Base-by-base conservation (phyloP, 1,140 invertebrate genomes). In the Drosophila rufa region DNA sequence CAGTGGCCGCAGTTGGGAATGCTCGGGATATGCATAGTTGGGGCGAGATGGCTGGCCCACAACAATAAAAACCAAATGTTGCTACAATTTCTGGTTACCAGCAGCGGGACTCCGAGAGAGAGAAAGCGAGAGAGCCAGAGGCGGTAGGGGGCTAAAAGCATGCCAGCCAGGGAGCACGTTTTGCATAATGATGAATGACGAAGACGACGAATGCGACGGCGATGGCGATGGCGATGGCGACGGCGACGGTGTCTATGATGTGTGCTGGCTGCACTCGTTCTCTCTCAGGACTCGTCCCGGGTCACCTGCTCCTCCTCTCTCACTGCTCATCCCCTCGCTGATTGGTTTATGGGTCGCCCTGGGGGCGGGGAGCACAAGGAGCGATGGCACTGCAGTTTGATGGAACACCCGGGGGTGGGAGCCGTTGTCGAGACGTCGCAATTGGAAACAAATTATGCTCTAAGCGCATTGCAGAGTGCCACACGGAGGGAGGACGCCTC, bases 51-150 rank as follows among this genome's bases (percentile, higher is more conserved):
- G 50, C 51, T 77, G 64, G 42, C 48, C 75, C 64, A 70, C 81
- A 90, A 89, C 85, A 89, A 89, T 89, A 91, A 89, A 89, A 90
- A 75, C 81, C 81, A 79, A 89, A 89, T 89, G 86, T 90, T 90
- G 81, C 79, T 81, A 76, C 82, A 79, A 82, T 86, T 86, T 53
- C 56, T 50, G 57, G 45, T 66, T 61, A 17, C 69, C 42, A 55
- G 33, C 17, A 53, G 30, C 2, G 7, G 27, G 48, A 14, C 36
- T 12, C 12, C 36, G 12, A 38, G 12, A 38, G 36, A 36, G 36
- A 12, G 36, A 36, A 25, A 25, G 22, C 22, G 56, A n/a, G 45
- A 40, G 55, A 60, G 68, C 40, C 45, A 56, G 55, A 73, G 27
- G n/a, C 33, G 46, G 60, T 51, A 42, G 61, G 8, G 42, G 68